Base-by-base conservation (phyloP, 2,113 vertebrate species). In the Nycticryphes semicollaris region DNA sequence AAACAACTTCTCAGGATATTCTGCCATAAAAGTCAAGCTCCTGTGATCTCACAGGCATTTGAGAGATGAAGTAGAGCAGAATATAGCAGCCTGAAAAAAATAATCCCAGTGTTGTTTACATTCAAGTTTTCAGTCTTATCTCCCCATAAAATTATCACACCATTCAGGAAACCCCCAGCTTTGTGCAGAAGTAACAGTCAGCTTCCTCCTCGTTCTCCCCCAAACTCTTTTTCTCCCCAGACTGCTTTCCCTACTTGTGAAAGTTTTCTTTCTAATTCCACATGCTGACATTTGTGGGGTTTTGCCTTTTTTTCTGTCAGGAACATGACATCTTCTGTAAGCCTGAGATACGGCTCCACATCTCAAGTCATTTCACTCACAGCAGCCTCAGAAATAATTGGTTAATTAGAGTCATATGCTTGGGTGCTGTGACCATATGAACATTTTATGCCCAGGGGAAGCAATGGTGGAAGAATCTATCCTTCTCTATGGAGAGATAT, bases 321-420 rank as follows among this genome's bases (percentile, higher is more conserved):
- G 84, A 93, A 12, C 21, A 9, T 4, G 5, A 43, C 50, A 62
- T 69, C 72, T 89, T 59, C 22, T 81, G 76, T 78, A 89, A 94
- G 74, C 64, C 41, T 0, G 0, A 74, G 59, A 70, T 80, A 63
- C 74, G 47, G 28, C 51, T 84, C 63, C 53, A 85, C 60, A 54
- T 85, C 76, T 93, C 86, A 67, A 53, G 25, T 33, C 62, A 91
- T 90, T 92, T 92, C 60, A 90, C 83, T 70, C 63, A 73, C 54
- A 80, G 70, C 80, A 94, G 76, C 68, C 89, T 89, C 86, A 87
- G 68, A 89, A 91, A 87, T 90, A 92, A 84, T 59, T 87, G 64
- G 64, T 81, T 90, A 90, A 94, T 89, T 63, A 75, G 56, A 93
- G 69, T 76, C 87, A 84, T 67, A 81, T 84, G 87, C 50, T 88